Conservation (phyloP, 1,140 invertebrate genomes). For the Vanessa tameamea region DNA sequence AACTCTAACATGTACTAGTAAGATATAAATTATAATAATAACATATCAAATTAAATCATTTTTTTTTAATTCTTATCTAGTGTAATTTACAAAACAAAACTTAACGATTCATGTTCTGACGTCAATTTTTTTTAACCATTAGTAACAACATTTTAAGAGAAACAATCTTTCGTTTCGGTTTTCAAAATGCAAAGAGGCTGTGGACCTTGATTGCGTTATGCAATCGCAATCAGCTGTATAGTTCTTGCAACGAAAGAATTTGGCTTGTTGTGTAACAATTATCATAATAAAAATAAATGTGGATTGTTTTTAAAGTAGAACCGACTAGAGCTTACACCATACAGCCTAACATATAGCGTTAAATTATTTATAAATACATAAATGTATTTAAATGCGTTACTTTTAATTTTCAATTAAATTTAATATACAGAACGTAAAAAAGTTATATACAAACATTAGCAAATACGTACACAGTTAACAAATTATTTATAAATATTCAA, state of each 20-base stretch:
- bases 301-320: background rate
- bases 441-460: too few relatives aligned
- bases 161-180: slow-evolving; percentile 20
- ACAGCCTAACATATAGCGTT: too few relatives aligned
- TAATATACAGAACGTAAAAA: too few relatives aligned
- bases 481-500: too few relatives aligned
- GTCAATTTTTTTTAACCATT: background rate
- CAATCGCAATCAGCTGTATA: slow-evolving; percentile 13
- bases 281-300: background rate
- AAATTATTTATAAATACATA: too few relatives aligned
- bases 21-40: too few relatives aligned
- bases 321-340: too few relatives aligned
- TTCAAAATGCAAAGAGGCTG: slow-evolving; percentile 17
- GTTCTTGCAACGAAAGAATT: background rate
- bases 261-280: slow-evolving; percentile 14
- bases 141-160: background rate
- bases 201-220: slow-evolving; percentile 26
- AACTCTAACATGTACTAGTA: too few relatives aligned
- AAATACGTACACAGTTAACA: too few relatives aligned
- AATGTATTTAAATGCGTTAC: too few relatives aligned
- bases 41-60: too few relatives aligned
- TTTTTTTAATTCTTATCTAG: background rate
- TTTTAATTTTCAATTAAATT: too few relatives aligned
- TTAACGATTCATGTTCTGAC: background rate
- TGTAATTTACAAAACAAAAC: background rate